Evolutionary conservation across 2,888 invertebrate species (phyloP), one percentile per base, ranked within the genome.

Genomic region (Xylota segnis): DNA sequence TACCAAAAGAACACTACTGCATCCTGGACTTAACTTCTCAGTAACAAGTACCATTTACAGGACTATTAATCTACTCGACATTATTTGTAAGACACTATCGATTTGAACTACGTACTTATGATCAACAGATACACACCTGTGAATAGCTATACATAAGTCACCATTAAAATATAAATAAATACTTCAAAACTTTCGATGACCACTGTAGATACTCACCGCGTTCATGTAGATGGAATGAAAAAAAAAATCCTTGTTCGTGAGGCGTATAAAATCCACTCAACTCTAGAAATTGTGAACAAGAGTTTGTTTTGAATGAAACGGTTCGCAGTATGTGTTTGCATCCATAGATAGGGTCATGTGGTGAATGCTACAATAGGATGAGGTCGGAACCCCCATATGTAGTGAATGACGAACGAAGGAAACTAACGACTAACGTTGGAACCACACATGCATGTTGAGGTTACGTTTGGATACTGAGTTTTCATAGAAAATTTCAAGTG

Each of bases 401-500:
- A 72, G 50, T 50, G 59, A 61, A 37, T 40, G 72, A 52, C 40
- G 29, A 61, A 61, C 40, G 3, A 52, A 72, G 29, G 1, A 52
- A 72, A 29, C 61, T 52, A 59, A 47, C 45, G 18, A 47, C 45
- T 45, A n/a, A 72, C 59, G 23, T 45, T 58, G 58, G 58, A 47
- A 58, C 14, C 18, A 23, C 23, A 54, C 18, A 52, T 54, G 43
- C 32, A 54, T 63, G 32, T 14, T 59, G 29, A 54, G 66, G 37
- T 56, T 71, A 47, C 18, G 52, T 32, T 63, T 16, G 27, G 27
- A 29, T 27, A 18, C 71, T 16, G 34, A 59, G 6, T 34, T 23
- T 59, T 59, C 23, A 34, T 6, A 40, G 40, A 59, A 27, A 66
- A 66, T 66, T 23, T 66, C 66, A 66, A 66, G 66, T 66, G 52